Conservation (phyloP, 2,888 invertebrate genomes). For the Morpho helenor region DNA sequence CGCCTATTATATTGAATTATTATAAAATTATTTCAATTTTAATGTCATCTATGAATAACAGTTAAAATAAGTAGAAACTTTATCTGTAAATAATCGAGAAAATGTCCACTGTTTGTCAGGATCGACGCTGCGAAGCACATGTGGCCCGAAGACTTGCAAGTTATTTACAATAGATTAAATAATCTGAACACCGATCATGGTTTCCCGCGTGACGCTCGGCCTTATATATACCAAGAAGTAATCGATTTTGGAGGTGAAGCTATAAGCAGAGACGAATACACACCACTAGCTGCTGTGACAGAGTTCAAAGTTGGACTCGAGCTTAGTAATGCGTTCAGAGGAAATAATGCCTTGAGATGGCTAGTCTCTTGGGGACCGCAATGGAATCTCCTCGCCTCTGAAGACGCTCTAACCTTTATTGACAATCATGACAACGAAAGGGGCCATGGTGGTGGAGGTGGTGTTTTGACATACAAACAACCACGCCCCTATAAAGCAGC, state of each 20-base stretch:
- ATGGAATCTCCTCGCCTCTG: slow-evolving; percentile 81
- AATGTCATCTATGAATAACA: too few relatives aligned
- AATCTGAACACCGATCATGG: slow-evolving; percentile 81
- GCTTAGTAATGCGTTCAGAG: slow-evolving; percentile 56
- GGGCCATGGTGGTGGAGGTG: slow-evolving; percentile 78
- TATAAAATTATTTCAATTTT: too few relatives aligned
- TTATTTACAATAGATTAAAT: slow-evolving; percentile 81
- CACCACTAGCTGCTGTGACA: slow-evolving; percentile 82
- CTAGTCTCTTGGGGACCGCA: slow-evolving; percentile 79
- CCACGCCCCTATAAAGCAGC: slow-evolving; percentile 86
- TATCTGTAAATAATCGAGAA: too few relatives aligned
- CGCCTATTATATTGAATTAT: too few relatives aligned
- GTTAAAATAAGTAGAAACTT: too few relatives aligned
- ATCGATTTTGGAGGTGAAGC: slow-evolving; percentile 82
- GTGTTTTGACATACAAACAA: slow-evolving; percentile 81
- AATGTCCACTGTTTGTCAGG: slow-evolving; percentile 43
- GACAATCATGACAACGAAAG: slow-evolving; percentile 93
- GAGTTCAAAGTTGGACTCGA: slow-evolving; percentile 78
- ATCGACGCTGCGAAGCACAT: slow-evolving; percentile 89
- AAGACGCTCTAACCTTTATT: slow-evolving; percentile 83
- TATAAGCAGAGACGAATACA: slow-evolving; percentile 74
- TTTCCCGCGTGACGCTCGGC: slow-evolving; percentile 80
- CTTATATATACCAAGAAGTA: slow-evolving; percentile 88
- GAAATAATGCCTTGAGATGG: slow-evolving; percentile 79
- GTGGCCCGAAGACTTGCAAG: slow-evolving; percentile 85